Percentiles rank a stretch among this genome's conserved stretches.
phyloP scores from a whole-genome alignment of 2,113 vertebrate genomes.

The Sander lucioperca region DNA sequence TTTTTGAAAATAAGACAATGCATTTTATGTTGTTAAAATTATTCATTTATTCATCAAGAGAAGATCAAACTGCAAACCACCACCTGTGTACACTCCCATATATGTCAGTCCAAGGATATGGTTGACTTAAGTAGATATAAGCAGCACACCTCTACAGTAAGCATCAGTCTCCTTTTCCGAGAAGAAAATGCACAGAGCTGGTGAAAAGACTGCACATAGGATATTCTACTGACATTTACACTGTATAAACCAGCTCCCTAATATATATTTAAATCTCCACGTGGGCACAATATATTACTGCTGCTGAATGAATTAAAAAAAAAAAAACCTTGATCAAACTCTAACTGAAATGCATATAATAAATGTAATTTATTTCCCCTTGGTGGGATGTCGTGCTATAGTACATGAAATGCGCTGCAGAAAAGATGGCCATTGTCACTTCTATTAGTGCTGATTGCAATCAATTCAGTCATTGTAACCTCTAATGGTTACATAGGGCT shows the following conservation, averaged over 20 bases:
- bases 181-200: background rate
- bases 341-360: no score
- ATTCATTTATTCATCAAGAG: background rate
- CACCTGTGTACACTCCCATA: no score
- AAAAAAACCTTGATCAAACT: no score
- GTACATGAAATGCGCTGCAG: background rate
- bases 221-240: background rate
- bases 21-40: background rate
- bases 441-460: conserved; percentile 1
- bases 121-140: background rate
- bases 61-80: background rate
- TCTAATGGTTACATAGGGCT: background rate
- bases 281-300: no score
- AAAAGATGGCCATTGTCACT: no score
- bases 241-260: background rate
- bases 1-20: background rate
- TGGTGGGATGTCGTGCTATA: background rate
- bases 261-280: background rate
- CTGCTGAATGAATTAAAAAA: no score
- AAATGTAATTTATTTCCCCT: background rate
- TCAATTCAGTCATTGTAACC: conserved; percentile 2
- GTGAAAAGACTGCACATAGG: background rate
- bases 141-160: background rate
- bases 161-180: background rate
- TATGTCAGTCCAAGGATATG: background rate